phyloP scores from a whole-genome alignment of 2,888 invertebrate genomes.

The Oscheius myriophilus region DNA sequence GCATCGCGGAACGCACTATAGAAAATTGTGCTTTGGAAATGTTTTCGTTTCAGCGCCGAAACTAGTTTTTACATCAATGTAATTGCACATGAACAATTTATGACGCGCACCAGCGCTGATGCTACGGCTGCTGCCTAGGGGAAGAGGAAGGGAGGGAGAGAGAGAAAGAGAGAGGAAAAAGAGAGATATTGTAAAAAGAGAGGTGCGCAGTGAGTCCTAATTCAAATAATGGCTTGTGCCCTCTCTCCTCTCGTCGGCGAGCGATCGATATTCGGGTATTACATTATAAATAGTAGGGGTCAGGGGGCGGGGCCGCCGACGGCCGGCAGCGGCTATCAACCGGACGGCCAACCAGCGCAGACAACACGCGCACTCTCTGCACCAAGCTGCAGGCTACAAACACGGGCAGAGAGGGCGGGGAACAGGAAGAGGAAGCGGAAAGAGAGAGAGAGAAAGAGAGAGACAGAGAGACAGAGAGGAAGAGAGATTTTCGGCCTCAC shows the following conservation, averaged over 20 bases:
- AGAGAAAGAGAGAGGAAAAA: constrained; percentile 1
- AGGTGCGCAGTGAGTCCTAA: background rate
- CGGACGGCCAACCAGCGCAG: no score
- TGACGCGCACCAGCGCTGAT: constrained; percentile 2
- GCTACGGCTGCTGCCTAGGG: background rate
- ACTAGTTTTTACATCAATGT: constrained; percentile 32
- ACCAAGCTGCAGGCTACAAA: no score
- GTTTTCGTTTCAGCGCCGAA: constrained; percentile 20
- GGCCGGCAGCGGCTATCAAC: background rate
- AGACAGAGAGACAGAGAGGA: no score
- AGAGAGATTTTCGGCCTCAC: no score
- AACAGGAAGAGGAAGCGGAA: no score
- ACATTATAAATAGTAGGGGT: constrained; percentile 20
- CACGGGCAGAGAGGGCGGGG: no score
- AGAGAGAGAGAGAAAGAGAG: no score
- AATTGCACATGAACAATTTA: constrained; percentile 30
- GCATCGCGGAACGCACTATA: no score
- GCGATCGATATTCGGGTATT: no score
- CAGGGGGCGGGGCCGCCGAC: constrained; percentile 11
- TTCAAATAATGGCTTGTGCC: constrained; percentile 14
- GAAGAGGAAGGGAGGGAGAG: background rate
- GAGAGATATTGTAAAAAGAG: constrained; percentile 13
- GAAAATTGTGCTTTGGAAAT: constrained; percentile 10
- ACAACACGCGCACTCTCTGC: no score
- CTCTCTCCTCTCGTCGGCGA: no score